Evolutionary conservation across 92 coral and sea anemone species (phyloP).

Genomic region (Epizoanthus rinbou): DNA sequence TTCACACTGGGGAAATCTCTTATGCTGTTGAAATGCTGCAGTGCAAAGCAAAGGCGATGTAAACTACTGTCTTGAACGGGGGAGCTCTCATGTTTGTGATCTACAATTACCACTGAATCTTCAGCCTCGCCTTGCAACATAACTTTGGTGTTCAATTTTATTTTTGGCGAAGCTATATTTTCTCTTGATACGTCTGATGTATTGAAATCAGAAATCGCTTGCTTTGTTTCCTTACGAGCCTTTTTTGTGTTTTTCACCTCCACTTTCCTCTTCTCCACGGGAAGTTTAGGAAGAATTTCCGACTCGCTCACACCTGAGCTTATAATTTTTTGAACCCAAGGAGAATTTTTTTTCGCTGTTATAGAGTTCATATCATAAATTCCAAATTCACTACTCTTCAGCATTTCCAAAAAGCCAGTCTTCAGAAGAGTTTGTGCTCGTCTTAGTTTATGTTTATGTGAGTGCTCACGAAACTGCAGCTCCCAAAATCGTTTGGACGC

Average conservation of each 20-base stretch:
- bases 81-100: slow-evolving; percentile 53
- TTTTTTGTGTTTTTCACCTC: slow-evolving; percentile 12
- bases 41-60: slow-evolving; percentile 63
- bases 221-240: background rate
- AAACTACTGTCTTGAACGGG: slow-evolving; percentile 45
- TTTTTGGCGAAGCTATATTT: background rate
- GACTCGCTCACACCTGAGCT: slow-evolving; percentile 63
- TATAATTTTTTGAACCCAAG: slow-evolving; percentile 66
- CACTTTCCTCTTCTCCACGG: slow-evolving; percentile 5
- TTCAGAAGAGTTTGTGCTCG: slow-evolving; percentile 15
- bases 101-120: slow-evolving; percentile 62
- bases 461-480: background rate
- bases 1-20: slow-evolving; percentile 67
- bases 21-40: slow-evolving; percentile 45
- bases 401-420: slow-evolving; percentile 74
- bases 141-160: background rate
- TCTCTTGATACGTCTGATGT: background rate
- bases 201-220: background rate
- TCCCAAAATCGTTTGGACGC: slow-evolving; percentile 25
- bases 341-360: slow-evolving; percentile 52
- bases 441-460: background rate
- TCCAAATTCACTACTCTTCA: slow-evolving; percentile 68
- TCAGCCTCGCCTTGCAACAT: slow-evolving; percentile 45
- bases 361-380: slow-evolving; percentile 66
- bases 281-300: slow-evolving; percentile 67